Conservation (phyloP, 2,113 vertebrate genomes). For the Paramisgurnus dabryanus region DNA sequence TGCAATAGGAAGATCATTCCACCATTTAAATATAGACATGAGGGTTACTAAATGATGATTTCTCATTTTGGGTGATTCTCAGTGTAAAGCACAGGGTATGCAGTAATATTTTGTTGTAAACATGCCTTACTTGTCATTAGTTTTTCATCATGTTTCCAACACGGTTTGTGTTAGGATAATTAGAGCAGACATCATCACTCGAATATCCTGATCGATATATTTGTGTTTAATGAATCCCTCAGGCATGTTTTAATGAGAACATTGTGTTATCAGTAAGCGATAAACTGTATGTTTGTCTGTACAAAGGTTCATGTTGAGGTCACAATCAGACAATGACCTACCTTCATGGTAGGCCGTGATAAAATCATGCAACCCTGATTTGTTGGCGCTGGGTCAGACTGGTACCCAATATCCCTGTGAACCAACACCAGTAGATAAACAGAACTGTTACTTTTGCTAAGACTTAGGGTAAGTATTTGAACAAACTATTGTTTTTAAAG, state of each 20-base stretch:
- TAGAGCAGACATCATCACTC: slow-evolving; percentile 19
- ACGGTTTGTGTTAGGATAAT: slow-evolving; percentile 20
- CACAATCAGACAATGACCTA: slow-evolving; percentile 15
- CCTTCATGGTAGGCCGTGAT: slow-evolving; percentile 16
- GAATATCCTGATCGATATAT: slow-evolving; percentile 7
- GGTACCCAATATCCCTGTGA: slow-evolving; percentile 17
- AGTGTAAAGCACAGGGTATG: not conserved
- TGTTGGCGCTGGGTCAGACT: slow-evolving; percentile 11
- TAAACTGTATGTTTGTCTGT: not conserved
- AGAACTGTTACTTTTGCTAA: not conserved
- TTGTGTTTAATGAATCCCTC: slow-evolving; percentile 14
- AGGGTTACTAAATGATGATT: no score
- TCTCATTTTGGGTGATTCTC: no score
- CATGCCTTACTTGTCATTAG: no score
- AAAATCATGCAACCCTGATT: slow-evolving; percentile 18
- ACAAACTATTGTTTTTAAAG: not conserved
- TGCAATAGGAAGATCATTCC: no score
- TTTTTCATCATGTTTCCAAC: not conserved
- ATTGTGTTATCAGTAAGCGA: slow-evolving; percentile 5
- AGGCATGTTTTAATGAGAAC: slow-evolving; percentile 45
- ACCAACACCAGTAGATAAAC: not conserved
- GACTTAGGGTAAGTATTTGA: not conserved
- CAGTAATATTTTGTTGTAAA: not conserved
- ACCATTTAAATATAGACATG: no score
- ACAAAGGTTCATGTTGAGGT: slow-evolving; percentile 6